Conservation (phyloP, 2,888 invertebrate genomes). For the Apotomis capreana region DNA sequence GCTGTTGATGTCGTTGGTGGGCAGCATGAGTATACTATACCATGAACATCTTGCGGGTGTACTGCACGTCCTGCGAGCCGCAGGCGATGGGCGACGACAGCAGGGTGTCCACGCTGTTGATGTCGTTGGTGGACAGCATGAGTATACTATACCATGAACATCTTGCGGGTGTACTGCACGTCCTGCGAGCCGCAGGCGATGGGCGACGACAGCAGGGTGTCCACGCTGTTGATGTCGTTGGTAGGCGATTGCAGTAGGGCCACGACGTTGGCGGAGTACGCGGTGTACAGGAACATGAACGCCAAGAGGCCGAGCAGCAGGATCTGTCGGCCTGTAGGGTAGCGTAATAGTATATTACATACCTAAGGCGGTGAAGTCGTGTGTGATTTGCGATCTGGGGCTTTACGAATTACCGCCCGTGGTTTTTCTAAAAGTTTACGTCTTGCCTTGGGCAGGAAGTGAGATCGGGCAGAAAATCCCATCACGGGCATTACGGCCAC, state of each 20-base stretch:
- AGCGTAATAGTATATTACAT: neutral
- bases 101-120: neutral
- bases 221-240: slow-evolving; percentile 78
- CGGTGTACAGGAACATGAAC: slow-evolving; percentile 84
- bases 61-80: no score
- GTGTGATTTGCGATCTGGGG: no score
- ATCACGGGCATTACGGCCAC: no score
- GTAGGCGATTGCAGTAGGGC: slow-evolving; percentile 85
- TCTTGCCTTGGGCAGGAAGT: no score
- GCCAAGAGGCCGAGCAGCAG: slow-evolving; percentile 79
- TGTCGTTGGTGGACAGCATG: neutral
- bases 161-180: slow-evolving; percentile 81
- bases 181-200: slow-evolving; percentile 82
- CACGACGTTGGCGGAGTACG: slow-evolving; percentile 86
- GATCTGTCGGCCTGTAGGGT: slow-evolving; percentile 68
- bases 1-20: neutral
- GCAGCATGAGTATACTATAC: neutral
- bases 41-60: neutral
- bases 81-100: no score
- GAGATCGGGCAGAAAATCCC: no score
- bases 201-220: slow-evolving; percentile 81
- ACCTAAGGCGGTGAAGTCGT: no score
- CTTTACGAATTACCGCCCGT: no score
- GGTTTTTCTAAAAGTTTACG: no score
- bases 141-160: slow-evolving; percentile 67